Evolutionary conservation across 2,888 invertebrate species (phyloP), one percentile per base, ranked within the genome.

Genomic region (Pristionchus mayeri): DNA sequence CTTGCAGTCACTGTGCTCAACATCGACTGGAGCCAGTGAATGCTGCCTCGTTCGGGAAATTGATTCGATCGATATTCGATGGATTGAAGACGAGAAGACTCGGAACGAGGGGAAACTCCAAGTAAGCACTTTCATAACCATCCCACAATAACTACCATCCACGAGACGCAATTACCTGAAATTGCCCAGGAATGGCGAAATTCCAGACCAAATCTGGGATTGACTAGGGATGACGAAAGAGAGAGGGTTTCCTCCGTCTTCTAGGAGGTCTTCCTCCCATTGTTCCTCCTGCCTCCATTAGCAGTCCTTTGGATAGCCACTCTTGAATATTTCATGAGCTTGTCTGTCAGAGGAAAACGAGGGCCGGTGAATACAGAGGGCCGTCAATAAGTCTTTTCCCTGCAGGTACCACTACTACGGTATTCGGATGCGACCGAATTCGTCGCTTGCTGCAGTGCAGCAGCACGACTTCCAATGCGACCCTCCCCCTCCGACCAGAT

Each of bases 31-130:
- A 98, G 93, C 98, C 99, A 0, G 98, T 99, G 87, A 99, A 99
- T 94, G 98, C 98, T 57, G 99, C 99, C 13, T 98, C 98, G 52
- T 99, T 99, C 94, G 99, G 99, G 87, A 99, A 99, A 94, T 95
- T 99, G 63, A 99, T 99, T 93, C 95, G 99, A 86, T 98, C 98
- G 3, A 98, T 99, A 87, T 99, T 99, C 94, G 95, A 98, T 90
- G 98, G 98, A 27, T 95, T 99, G 91, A 95, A 98, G 88, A 99
- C 99, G 24, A 94, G 97, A 90, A 95, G 99, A 84, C 95, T 99
- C 75, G 99, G 99, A 87, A 99, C 98, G 3, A 95, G 92, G 27
- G 92, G 92, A n/a, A 92, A 92, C 86, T 91, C 91, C 13, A 92
- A 92, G 86, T 87, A 24, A 71, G 71, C 78, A 16, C 16, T 30